phyloP scores from a whole-genome alignment of 2,113 vertebrate genomes.

The Phylloscopus trochilus region DNA sequence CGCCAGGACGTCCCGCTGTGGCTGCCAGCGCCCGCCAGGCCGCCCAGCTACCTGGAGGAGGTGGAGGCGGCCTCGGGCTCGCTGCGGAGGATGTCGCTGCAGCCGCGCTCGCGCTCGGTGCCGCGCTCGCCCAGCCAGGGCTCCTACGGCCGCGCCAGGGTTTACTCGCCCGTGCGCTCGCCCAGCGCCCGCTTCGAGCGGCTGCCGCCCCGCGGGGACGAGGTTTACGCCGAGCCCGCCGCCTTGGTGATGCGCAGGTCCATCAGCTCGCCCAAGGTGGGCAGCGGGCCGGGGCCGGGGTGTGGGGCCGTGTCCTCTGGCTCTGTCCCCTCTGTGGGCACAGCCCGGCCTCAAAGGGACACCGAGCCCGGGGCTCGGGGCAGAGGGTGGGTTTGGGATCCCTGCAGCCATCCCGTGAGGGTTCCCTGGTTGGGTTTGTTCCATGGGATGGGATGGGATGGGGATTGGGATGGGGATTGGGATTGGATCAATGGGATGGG shows the following conservation, averaged over 20 bases:
- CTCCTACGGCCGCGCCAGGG: conserved; percentile 75
- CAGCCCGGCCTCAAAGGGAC: neutral
- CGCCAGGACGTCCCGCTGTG: conserved; percentile 69
- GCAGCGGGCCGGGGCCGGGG: rapidly evolving
- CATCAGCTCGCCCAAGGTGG: conserved; percentile 92
- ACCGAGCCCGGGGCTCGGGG: rapidly evolving
- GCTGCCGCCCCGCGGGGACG: conserved; percentile 76
- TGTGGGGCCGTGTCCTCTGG: rapidly evolving
- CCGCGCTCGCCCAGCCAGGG: conserved; percentile 90
- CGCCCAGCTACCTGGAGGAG: conserved; percentile 69
- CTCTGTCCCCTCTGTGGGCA: rapidly evolving
- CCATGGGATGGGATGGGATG: neutral
- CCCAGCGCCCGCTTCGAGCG: conserved; percentile 84
- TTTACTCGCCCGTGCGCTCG: conserved; percentile 88
- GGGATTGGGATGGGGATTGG: too few species aligned
- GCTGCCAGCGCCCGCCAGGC: conserved; percentile 64
- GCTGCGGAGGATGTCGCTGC: conserved; percentile 85
- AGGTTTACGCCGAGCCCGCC: conserved; percentile 82
- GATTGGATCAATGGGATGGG: neutral
- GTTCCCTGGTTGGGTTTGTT: neutral
- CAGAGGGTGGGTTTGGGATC: neutral
- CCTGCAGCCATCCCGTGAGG: rapidly evolving
- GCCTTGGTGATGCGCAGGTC: conserved; percentile 86
- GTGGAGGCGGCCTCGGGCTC: conserved; percentile 79
- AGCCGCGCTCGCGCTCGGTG: conserved; percentile 91